These are phyloP conservation scores for Eucidaris tribuloides DNA, from an alignment of 35 echinoderm and acorn worm genomes.

Conservation along the genomic window DNA sequence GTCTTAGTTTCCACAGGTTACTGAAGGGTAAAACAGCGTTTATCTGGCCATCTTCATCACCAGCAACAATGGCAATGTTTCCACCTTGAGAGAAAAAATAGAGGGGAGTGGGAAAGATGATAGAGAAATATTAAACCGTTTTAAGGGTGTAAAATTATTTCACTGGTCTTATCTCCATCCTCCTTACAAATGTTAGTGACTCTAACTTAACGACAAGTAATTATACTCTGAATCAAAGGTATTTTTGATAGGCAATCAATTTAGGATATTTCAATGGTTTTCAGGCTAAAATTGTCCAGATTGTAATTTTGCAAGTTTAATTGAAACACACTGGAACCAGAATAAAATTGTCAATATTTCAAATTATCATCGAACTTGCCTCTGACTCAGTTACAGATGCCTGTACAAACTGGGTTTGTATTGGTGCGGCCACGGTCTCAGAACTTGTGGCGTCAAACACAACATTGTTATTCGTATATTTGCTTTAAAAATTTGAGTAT, in stretches of 20 bases:
- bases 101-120: background rate
- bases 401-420: background rate
- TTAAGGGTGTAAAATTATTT: no score
- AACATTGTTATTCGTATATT: background rate
- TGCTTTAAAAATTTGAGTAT: background rate
- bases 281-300: no score
- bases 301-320: background rate
- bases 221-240: no score
- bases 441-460: background rate
- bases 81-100: constrained; percentile 56
- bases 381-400: no score
- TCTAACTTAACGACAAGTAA: no score
- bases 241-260: no score
- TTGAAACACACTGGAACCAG: background rate
- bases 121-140: no score
- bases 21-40: constrained; percentile 78
- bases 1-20: constrained; percentile 70
- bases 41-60: constrained; percentile 70
- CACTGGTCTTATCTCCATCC: no score
- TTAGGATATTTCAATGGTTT: no score
- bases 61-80: constrained; percentile 71
- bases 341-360: background rate
- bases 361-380: background rate
- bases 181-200: no score
- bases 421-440: background rate